Base-by-base conservation (phyloP, 2,113 vertebrate species). In the Origma solitaria region DNA sequence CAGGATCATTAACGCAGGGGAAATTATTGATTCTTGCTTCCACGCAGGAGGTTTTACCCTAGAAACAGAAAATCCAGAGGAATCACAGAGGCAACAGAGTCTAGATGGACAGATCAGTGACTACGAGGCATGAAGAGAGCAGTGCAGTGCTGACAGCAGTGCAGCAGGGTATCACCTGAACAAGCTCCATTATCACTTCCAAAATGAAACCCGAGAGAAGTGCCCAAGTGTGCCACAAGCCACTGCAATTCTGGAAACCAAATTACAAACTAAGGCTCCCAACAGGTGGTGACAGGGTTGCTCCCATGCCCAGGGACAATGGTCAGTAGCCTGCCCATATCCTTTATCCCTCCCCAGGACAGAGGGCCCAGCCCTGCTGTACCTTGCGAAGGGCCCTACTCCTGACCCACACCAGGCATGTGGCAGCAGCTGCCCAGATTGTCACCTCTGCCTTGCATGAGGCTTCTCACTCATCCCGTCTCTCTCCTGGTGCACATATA, bases 361-460 rank as follows among this genome's bases (percentile, higher is more conserved):
- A 0, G 8, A 28, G 13, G 35, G 16, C 20, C 8, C 62, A 72
- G 54, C 33, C 19, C 28, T 18, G 18, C 17, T 10, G 49, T 27
- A 38, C 23, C n/a, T 18, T 11, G 19, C 33, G 1, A 49, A 62
- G 23, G 12, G 53, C 18, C 27, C 33, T 23, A 3, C 22, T 51
- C 47, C 45, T 44, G 42, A 65, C 9, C 28, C 3, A 0, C 24
- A 20, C 1, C 42, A 25, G 7, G 21, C 9, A 6, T 0, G 0
- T 5, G 22, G 38, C 66, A 72, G 28, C 30, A 25, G 13, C 68
- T 33, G 18, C 60, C 68, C 38, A 42, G 17, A 19, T 0, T 3
- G 6, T 8, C 27, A 22, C 15, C 42, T 54, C 6, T 5, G 13
- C 35, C 15, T 69, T 20, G 18, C 7, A 1, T 2, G 10, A 77